Percentiles rank a stretch among this genome's conserved stretches.
These are phyloP conservation scores for Mesocricetus auratus DNA, from an alignment of 2,113 vertebrate genomes.

Conservation along the genomic window DNA sequence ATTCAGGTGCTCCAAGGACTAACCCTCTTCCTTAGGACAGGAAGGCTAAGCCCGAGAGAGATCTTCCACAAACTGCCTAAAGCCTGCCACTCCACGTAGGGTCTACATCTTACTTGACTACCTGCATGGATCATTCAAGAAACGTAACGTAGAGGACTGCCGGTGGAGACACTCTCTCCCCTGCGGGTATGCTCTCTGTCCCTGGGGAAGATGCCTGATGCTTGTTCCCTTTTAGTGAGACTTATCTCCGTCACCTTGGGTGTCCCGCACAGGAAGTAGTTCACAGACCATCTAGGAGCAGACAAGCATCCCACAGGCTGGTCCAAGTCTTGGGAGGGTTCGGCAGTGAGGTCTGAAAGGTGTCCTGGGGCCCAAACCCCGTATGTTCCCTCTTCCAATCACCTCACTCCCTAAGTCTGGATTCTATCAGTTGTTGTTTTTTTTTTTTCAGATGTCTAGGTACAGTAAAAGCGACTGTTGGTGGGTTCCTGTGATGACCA, in stretches of 20 bases:
- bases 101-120: background rate
- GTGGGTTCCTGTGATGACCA: background rate
- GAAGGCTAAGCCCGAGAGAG: background rate
- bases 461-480: background rate
- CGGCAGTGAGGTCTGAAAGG: background rate
- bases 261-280: background rate
- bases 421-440: background rate
- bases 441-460: background rate
- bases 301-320: background rate
- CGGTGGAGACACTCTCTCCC: background rate
- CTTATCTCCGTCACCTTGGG: background rate
- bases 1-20: accelerated
- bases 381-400: no score
- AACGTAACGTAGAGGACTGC: background rate
- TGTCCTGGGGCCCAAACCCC: background rate
- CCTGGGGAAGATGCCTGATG: background rate
- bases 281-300: background rate
- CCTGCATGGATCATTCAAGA: background rate
- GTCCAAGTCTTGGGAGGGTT: background rate
- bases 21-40: background rate
- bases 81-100: background rate
- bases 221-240: background rate
- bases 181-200: background rate
- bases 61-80: background rate
- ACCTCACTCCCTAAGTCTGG: accelerated